Conservation (phyloP, 64 coral and sea anemone genomes). For the Astreopora myriophthalma region DNA sequence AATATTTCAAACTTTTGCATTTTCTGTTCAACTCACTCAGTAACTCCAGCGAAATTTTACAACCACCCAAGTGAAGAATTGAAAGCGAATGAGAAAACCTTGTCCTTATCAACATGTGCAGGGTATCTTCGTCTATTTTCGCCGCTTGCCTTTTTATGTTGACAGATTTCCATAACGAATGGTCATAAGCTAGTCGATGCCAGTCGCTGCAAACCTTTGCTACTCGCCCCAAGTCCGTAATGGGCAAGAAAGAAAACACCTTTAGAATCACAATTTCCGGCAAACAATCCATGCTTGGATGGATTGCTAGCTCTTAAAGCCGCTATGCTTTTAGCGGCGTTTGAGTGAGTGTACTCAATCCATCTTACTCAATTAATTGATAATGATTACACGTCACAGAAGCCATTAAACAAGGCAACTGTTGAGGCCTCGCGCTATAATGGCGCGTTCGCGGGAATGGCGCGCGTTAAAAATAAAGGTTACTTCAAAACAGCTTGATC, state of each 20-base stretch:
- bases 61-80: slow-evolving; percentile 86
- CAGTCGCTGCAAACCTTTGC: slow-evolving; percentile 88
- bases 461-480: not conserved
- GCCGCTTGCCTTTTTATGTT: slow-evolving; percentile 82
- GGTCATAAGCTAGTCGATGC: slow-evolving; percentile 94
- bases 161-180: slow-evolving; percentile 86
- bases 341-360: not conserved
- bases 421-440: not conserved
- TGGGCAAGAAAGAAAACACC: slow-evolving; percentile 88
- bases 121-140: slow-evolving; percentile 81
- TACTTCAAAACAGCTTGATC: not conserved
- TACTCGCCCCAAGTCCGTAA: slow-evolving; percentile 78
- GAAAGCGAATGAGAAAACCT: slow-evolving; percentile 82
- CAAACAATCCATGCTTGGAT: slow-evolving; percentile 72
- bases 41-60: slow-evolving; percentile 80
- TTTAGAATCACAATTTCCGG: slow-evolving; percentile 93
- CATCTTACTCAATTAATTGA: slow-evolving; percentile 12
- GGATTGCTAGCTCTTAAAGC: slow-evolving; percentile 23
- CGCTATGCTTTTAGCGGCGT: not conserved
- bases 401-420: not conserved
- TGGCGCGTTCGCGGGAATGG: not conserved
- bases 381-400: slow-evolving; percentile 38
- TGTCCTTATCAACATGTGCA: slow-evolving; percentile 90
- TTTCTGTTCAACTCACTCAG: slow-evolving; percentile 80
- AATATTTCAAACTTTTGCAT: slow-evolving; percentile 86